phyloP scores from a whole-genome alignment of 2,797 vertebrate species.

The Sylvilagus floridanus region DNA sequence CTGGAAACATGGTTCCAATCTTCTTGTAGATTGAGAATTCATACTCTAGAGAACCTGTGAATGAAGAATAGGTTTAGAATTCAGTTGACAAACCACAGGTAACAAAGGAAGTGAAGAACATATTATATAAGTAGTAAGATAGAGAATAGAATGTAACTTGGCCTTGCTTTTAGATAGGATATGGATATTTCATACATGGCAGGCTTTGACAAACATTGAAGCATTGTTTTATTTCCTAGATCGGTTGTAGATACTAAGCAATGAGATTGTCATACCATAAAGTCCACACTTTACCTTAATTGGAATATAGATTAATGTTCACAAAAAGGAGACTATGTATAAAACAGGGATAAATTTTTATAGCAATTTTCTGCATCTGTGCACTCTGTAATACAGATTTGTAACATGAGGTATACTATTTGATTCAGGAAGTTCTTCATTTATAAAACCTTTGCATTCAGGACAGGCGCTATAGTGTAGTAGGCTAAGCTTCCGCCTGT shows the following conservation, averaged over 20 bases:
- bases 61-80: constrained; percentile 34
- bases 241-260: not conserved
- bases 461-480: too few species aligned
- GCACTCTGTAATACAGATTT: constrained; percentile 29
- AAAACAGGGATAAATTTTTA: not conserved
- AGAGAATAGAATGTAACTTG: not conserved
- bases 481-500: too few species aligned
- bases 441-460: not conserved
- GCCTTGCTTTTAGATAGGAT: not conserved
- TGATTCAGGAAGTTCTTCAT: constrained; percentile 66
- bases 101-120: not conserved
- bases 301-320: not conserved
- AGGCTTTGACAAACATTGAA: not conserved
- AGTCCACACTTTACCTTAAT: not conserved
- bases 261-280: not conserved
- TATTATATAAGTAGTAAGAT: not conserved
- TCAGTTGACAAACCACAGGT: not conserved
- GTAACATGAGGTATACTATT: constrained; percentile 43
- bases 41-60: not conserved
- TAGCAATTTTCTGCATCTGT: not conserved
- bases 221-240: not conserved
- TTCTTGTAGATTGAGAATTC: not conserved
- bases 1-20: not conserved
- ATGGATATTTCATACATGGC: not conserved
- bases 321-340: not conserved